These are phyloP conservation scores for Triplophysa bombifrons DNA, from an alignment of 2,797 vertebrate genomes.

Conservation along the genomic window DNA sequence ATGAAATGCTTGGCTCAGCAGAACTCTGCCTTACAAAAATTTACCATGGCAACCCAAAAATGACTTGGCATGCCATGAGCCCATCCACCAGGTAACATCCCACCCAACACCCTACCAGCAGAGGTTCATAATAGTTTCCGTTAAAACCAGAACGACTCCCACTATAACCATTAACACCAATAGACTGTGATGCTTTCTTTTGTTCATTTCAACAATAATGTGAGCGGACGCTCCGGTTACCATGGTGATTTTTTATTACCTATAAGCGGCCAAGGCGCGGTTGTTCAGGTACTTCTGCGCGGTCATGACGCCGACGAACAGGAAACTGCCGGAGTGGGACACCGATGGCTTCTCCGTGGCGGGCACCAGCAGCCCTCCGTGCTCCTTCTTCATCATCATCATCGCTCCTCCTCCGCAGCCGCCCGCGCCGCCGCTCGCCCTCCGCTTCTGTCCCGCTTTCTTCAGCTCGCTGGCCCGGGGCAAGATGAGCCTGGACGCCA, in stretches of 20 bases:
- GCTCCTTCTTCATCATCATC: conserved; percentile 68
- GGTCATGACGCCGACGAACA: conserved; percentile 96
- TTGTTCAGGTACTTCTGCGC: conserved; percentile 96
- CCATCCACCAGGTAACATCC: not conserved
- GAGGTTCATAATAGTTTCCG: no score
- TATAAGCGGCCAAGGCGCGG: conserved; percentile 90
- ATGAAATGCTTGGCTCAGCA: conserved; percentile 33
- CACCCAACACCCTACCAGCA: no score
- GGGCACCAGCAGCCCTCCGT: conserved; percentile 61
- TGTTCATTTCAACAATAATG: not conserved
- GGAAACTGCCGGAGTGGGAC: conserved; percentile 78
- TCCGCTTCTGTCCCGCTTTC: conserved; percentile 82
- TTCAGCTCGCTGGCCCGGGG: conserved; percentile 86
- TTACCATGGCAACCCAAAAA: conserved; percentile 1
- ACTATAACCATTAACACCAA: no score
- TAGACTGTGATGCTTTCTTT: no score
- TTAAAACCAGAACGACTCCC: no score
- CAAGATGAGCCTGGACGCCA: conserved; percentile 90
- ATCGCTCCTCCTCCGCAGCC: conserved; percentile 55
- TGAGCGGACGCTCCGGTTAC: not conserved
- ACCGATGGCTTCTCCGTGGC: conserved; percentile 65
- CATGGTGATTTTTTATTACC: conserved; percentile 69
- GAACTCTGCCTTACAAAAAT: conserved; percentile 6
- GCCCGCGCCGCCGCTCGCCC: conserved; percentile 69
- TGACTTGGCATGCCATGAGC: no score